A percentile compares a stretch with the other conserved stretches of the same genome.
Conservation (phyloP, 2,888 invertebrate genomes). For the Lasiommata megera region DNA sequence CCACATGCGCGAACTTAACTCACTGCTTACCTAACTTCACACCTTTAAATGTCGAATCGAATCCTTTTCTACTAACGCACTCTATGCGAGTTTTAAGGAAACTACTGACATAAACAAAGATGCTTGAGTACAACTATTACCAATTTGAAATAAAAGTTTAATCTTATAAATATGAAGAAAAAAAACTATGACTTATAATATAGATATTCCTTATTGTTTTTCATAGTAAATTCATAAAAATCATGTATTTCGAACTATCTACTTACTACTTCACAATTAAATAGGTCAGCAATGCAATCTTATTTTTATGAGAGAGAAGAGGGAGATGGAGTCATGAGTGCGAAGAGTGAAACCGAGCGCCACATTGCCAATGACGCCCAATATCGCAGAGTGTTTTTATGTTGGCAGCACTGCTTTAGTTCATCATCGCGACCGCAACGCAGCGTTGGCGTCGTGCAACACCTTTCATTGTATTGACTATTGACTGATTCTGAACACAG, state of each 20-base stretch:
- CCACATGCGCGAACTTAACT: conserved; percentile 1
- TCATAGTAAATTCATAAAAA: neutral
- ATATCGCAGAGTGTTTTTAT: conserved; percentile 65
- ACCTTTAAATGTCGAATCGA: neutral
- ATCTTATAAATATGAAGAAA: no score
- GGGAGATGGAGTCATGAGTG: conserved; percentile 50
- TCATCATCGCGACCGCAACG: conserved; percentile 80
- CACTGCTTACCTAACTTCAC: conserved; percentile 4
- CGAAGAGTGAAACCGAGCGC: conserved; percentile 58
- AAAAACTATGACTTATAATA: no score
- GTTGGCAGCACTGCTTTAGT: conserved; percentile 74
- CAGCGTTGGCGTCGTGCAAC: conserved; percentile 84
- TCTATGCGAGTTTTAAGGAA: conserved; percentile 17
- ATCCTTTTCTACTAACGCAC: conserved; percentile 22
- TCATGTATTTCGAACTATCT: neutral
- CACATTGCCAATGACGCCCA: conserved; percentile 75
- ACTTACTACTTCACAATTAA: conserved; percentile 19
- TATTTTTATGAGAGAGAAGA: conserved; percentile 41
- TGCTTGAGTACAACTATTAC: no score
- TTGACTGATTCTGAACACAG: conserved; percentile 84
- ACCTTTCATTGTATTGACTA: conserved; percentile 88
- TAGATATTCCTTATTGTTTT: neutral
- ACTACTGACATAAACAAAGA: conserved; percentile 25
- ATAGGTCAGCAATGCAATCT: conserved; percentile 40
- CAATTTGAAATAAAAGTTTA: no score